These are phyloP conservation scores for Lamprotornis superbus DNA, from an alignment of 2,113 vertebrate genomes.

Conservation along the genomic window DNA sequence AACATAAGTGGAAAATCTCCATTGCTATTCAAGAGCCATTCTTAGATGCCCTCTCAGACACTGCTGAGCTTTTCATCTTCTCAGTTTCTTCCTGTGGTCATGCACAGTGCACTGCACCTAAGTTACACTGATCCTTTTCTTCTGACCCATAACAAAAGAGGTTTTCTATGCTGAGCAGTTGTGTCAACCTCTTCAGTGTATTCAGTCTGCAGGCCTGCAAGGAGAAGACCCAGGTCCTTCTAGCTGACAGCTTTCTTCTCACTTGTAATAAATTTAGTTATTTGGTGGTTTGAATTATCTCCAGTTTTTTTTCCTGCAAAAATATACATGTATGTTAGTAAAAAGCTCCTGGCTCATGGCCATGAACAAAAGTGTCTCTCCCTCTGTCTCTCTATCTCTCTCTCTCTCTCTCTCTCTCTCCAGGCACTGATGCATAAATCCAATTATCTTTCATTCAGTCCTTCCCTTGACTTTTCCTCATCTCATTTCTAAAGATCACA, in stretches of 20 bases:
- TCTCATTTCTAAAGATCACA: background rate
- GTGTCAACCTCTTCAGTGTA: background rate
- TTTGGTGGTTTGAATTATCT: background rate
- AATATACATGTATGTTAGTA: background rate
- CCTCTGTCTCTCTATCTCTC: background rate
- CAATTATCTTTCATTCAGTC: conserved; percentile 7
- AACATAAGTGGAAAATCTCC: background rate
- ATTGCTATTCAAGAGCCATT: background rate
- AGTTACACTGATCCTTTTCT: background rate
- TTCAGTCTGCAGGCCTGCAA: background rate
- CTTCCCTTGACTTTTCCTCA: background rate
- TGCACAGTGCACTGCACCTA: background rate
- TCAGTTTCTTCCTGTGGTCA: background rate
- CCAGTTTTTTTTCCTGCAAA: background rate
- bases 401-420: background rate
- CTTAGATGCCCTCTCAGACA: background rate
- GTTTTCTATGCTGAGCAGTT: background rate
- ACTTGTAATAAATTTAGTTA: background rate
- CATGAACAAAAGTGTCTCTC: background rate
- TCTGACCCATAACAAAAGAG: background rate
- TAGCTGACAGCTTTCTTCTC: background rate
- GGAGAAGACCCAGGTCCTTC: background rate
- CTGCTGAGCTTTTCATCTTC: background rate
- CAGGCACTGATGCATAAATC: background rate
- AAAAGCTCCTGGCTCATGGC: background rate